A percentile compares a stretch with the other conserved stretches of the same genome.
Conservation (phyloP, 2,797 vertebrate genomes). For the Chaunax sp. region DNA sequence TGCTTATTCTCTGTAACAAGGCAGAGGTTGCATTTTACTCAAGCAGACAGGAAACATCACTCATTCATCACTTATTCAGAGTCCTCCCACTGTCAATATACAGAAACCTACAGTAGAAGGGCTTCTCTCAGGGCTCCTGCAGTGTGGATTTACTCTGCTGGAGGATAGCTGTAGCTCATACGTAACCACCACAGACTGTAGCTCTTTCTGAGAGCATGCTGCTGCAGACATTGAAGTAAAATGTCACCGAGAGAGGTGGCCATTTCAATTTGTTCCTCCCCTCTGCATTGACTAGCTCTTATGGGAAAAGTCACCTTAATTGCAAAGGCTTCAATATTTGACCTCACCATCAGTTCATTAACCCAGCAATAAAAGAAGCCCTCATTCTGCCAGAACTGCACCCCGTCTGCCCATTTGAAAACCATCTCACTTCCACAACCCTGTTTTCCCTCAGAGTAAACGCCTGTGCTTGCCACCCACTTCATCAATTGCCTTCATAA, state of each 20-base stretch:
- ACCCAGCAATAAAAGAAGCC: slow-evolving; percentile 66
- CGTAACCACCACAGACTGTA: slow-evolving; percentile 16
- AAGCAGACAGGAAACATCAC: slow-evolving; percentile 59
- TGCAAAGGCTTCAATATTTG: slow-evolving; percentile 66
- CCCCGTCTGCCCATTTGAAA: slow-evolving; percentile 59
- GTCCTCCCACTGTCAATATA: slow-evolving; percentile 66
- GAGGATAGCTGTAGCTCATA: slow-evolving; percentile 46
- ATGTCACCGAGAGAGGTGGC: slow-evolving; percentile 34
- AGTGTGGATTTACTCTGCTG: slow-evolving; percentile 35
- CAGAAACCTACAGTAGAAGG: slow-evolving; percentile 40
- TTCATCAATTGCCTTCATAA: slow-evolving; percentile 84
- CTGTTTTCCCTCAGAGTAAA: slow-evolving; percentile 36
- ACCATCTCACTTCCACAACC: slow-evolving; percentile 57
- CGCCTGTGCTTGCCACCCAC: slow-evolving; percentile 55
- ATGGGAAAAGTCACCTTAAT: slow-evolving; percentile 69
- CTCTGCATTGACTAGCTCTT: slow-evolving; percentile 41
- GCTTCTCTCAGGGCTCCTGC: slow-evolving; percentile 43
- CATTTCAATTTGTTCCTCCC: slow-evolving; percentile 46
- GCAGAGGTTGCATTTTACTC: slow-evolving; percentile 67
- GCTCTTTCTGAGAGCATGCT: slow-evolving; percentile 15
- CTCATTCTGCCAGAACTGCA: slow-evolving; percentile 52
- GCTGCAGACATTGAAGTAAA: slow-evolving; percentile 32
- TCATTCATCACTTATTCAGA: slow-evolving; percentile 62
- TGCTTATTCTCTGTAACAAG: slow-evolving; percentile 70
- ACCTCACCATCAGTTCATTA: slow-evolving; percentile 75